Evolutionary conservation across 2,888 invertebrate species (phyloP), one percentile per base, ranked within the genome.

Genomic region (Neoascia interrupta): DNA sequence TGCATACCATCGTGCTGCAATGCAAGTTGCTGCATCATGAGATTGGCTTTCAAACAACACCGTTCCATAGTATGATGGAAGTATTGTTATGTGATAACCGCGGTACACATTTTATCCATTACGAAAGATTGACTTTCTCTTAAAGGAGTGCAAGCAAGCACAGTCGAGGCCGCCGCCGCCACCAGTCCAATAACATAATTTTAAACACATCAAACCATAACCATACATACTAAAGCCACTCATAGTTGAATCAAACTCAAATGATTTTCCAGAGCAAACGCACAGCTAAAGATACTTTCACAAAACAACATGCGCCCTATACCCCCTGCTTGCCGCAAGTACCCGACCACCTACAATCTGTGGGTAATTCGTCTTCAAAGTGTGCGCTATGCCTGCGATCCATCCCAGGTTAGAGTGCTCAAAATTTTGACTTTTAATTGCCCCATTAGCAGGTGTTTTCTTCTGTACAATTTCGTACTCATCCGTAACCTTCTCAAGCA

Each of bases 401-500:
- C 49, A 45, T 23, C 36, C 28, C 28, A 58, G 43, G 16, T 31
- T 36, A 10, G 49, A 66, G 51, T 58, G 41, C 23, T 66, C 28
- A 36, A 58, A 53, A 16, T 43, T 23, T n/a, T n/a, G 8, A 58
- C 43, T 28, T 31, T 45, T 45, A 66, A 66, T 60, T 60, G 66
- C 66, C 51, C 58, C 58, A 66, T 60, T 66, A 73, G 19, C 66
- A 66, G 73, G 66, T 73, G 58, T 56, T 58, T 73, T n/a, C 21
- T 56, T 53, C 13, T 34, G 13, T 34, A 51, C 56, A 41, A 36
- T 51, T 58, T 60, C 5, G 26, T 11, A n/a, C 51, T 37, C 66
- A 66, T 66, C 49, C 18, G 26, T 64, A 15, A 41, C 1, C 5
- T 26, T 5, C 26, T 36, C 28, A 8, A 41, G 18, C 10, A n/a